Evolutionary conservation across 1,140 invertebrate species (phyloP), one percentile per base, ranked within the genome.

Genomic region (Procambarus clarkii): DNA sequence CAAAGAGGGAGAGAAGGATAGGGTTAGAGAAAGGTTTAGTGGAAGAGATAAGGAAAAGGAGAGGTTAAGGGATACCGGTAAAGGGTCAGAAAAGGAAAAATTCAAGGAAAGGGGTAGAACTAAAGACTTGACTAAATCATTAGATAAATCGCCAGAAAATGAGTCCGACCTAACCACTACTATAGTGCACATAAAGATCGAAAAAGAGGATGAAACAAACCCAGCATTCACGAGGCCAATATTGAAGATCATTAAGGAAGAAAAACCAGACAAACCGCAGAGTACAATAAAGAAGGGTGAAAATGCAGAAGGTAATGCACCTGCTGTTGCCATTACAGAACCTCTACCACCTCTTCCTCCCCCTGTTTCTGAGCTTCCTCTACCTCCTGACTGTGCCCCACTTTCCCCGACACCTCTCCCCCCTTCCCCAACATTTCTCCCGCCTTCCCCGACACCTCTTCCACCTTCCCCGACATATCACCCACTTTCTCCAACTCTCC

Each of bases 181-280:
- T 15, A 71, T 91, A 71, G 82, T 91, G 4, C 89, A 91, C 54
- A 85, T 91, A 46, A 91, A 91, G 45, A 91, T 91, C 50, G 89
- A 91, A 79, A 91, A 91, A 71, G 89, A 91, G 24, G 89, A 91
- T 71, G 89, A 86, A 7, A 9, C 71, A 3, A 64, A 79, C 13
- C 21, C 50, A 46, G 64, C n/a, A 48, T 74, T 86, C 2, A n/a
- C 82, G 2, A 45, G 50, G 58, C 76, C 89, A 13, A 69, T 84
- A 21, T 58, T 85, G 58, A 91, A 91, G 60, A 85, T 79, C 24
- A 78, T 91, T 34, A 91, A 91, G 54, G 89, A 91, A 78, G 89
- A 91, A 50, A 91, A 91, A 48, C 82, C 89, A 50, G 89, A 91
- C 58, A 86, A 86, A 50, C 18, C 87, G 85, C 74, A 50, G 24